Conservation (phyloP, 2,113 vertebrate species). For the Phasianus colchicus region DNA sequence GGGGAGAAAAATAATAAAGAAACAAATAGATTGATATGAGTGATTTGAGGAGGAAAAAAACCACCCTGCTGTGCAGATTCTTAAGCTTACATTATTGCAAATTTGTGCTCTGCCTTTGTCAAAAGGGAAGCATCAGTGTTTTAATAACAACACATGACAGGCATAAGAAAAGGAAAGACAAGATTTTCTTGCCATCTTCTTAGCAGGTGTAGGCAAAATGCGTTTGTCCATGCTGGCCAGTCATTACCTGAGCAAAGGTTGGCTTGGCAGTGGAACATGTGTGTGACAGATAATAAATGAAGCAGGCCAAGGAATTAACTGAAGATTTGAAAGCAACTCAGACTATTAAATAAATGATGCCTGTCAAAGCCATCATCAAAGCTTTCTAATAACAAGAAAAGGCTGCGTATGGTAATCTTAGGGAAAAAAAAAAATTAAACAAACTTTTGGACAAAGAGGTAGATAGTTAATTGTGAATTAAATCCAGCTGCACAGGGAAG, state of each 20-base stretch:
- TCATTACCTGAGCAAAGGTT: not conserved
- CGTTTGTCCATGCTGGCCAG: not conserved
- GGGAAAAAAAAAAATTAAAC: not conserved
- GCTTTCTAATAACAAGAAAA: not conserved
- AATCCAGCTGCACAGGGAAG: not conserved
- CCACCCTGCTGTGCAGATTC: not conserved
- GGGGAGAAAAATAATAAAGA: not conserved
- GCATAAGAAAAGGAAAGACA: not conserved
- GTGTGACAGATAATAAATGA: not conserved
- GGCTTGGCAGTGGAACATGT: not conserved
- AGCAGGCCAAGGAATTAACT: not conserved
- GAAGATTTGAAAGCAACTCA: not conserved
- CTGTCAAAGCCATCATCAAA: not conserved
- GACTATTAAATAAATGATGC: not conserved
- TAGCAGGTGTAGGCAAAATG: not conserved
- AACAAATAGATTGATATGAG: not conserved
- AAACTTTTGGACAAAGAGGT: not conserved
- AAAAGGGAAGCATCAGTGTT: not conserved
- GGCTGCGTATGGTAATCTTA: not conserved
- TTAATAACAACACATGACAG: not conserved
- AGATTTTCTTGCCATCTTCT: not conserved
- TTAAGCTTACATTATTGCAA: not conserved
- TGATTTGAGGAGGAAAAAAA: not conserved
- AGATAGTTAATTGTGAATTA: constrained; percentile 12
- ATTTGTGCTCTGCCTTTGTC: not conserved